phyloP scores from a whole-genome alignment of 2,113 vertebrate genomes.

The Emydocephalus ijimae region DNA sequence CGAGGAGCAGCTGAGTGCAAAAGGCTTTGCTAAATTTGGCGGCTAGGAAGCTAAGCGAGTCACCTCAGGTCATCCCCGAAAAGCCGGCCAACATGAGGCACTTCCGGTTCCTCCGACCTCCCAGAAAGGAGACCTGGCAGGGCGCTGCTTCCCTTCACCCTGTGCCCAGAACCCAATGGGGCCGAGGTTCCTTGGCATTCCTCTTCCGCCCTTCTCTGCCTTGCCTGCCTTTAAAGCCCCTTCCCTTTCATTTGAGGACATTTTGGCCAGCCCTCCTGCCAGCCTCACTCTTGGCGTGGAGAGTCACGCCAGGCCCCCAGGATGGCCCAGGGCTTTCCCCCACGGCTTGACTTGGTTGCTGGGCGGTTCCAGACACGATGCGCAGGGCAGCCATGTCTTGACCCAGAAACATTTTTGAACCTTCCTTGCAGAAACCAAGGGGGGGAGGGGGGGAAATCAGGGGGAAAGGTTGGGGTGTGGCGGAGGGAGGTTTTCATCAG shows the following conservation, averaged over 20 bases:
- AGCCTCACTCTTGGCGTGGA: neutral
- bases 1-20: neutral
- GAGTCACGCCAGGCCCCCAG: neutral
- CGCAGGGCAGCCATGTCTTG: neutral
- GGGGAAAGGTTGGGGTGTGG: neutral
- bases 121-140: neutral
- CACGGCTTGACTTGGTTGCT: too few species aligned
- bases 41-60: conserved; percentile 5
- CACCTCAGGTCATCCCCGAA: conserved; percentile 50
- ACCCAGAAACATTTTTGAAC: neutral
- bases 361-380: neutral
- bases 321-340: neutral
- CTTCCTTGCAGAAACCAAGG: neutral
- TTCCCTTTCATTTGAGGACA: too few species aligned
- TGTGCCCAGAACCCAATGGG: neutral
- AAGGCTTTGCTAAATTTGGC: conserved; percentile 44
- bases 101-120: conserved; percentile 31
- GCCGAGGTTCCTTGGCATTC: neutral
- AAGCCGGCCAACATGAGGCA: conserved; percentile 10
- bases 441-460: too few species aligned
- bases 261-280: neutral
- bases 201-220: neutral
- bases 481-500: neutral
- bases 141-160: neutral
- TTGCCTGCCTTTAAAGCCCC: neutral